These are phyloP conservation scores for Spondyliosoma cantharus DNA, from an alignment of 2,797 vertebrate species.

Conservation along the genomic window DNA sequence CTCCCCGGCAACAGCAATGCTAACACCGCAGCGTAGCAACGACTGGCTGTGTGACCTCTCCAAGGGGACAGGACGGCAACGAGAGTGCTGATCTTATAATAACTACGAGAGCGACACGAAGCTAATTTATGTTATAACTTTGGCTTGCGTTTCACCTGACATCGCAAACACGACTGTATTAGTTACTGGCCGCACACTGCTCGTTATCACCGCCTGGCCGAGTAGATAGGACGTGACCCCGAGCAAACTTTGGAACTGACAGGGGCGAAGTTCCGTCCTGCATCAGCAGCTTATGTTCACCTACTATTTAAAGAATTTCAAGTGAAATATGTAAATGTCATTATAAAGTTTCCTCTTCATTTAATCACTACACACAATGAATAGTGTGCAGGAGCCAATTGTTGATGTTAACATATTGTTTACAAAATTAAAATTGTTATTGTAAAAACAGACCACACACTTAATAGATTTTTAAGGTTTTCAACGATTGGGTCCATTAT, in stretches of 20 bases:
- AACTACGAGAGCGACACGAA: neutral
- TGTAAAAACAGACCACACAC: neutral
- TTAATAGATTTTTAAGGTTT: neutral
- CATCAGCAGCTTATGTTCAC: neutral
- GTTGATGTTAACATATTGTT: neutral
- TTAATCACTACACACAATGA: neutral
- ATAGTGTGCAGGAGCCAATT: neutral
- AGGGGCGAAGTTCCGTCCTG: neutral
- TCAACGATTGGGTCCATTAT: neutral
- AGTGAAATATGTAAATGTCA: neutral
- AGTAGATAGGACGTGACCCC: neutral
- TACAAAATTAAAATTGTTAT: neutral
- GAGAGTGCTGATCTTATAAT: too few relatives aligned
- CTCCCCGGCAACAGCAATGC: slow-evolving; percentile 67
- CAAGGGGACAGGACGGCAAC: neutral
- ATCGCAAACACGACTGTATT: neutral
- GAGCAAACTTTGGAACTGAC: neutral
- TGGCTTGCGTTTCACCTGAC: neutral
- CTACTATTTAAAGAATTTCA: neutral
- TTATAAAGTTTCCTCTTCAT: too few relatives aligned
- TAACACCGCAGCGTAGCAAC: slow-evolving; percentile 65
- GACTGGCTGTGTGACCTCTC: slow-evolving; percentile 36
- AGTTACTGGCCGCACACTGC: neutral
- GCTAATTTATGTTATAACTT: too few relatives aligned
- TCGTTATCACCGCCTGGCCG: neutral